Percentiles rank a stretch among this genome's conserved stretches.
Conservation (phyloP, 2,888 invertebrate species). For the Criorhina ranunculi region DNA sequence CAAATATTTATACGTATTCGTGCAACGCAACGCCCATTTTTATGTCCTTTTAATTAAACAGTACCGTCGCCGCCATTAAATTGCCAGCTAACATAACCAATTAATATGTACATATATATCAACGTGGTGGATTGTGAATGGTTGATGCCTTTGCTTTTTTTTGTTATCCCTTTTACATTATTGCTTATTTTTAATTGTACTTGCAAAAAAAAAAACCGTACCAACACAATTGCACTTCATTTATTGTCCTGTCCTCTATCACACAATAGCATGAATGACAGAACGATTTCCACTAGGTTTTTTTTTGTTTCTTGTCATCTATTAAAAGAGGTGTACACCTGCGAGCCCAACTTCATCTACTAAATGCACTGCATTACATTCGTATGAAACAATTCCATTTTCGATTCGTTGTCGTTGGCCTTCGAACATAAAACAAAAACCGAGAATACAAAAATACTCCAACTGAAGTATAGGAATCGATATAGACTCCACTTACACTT, state of each 20-base stretch:
- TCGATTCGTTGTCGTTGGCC: slow-evolving; percentile 55
- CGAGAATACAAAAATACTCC: slow-evolving; percentile 13
- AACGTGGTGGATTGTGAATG: too few species aligned
- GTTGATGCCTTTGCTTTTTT: not conserved
- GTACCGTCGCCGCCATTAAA: slow-evolving; percentile 20
- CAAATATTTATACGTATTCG: not conserved
- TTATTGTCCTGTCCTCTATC: slow-evolving; percentile 39
- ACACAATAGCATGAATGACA: slow-evolving; percentile 52
- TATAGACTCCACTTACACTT: slow-evolving; percentile 20
- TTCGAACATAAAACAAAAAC: slow-evolving; percentile 29
- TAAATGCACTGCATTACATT: slow-evolving; percentile 72
- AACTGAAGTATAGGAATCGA: slow-evolving; percentile 2
- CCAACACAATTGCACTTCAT: slow-evolving; percentile 41
- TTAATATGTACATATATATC: slow-evolving; percentile 8
- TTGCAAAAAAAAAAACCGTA: not conserved
- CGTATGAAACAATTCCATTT: slow-evolving; percentile 59
- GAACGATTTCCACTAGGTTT: slow-evolving; percentile 13
- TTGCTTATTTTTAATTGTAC: slow-evolving; percentile 23
- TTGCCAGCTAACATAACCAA: slow-evolving; percentile 19
- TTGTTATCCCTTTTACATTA: slow-evolving; percentile 9
- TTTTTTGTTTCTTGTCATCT: not conserved
- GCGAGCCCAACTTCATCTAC: slow-evolving; percentile 59
- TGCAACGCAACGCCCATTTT: slow-evolving; percentile 10
- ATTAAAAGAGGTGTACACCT: slow-evolving; percentile 29
- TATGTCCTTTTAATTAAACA: slow-evolving; percentile 47